Base-by-base conservation (phyloP, 53 echinoderm and acorn worm species). In the Stichopus horrens region DNA sequence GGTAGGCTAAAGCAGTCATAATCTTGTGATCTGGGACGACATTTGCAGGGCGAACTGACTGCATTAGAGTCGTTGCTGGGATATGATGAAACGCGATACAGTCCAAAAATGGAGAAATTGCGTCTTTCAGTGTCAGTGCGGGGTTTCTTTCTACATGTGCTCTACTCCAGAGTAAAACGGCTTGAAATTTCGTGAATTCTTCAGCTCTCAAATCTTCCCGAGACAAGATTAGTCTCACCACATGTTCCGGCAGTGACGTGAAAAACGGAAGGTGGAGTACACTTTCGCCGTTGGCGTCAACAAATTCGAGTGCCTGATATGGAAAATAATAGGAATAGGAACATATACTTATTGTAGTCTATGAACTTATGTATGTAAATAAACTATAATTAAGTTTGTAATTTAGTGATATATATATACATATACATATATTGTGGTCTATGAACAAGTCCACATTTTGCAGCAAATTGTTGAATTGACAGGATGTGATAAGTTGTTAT, bases 201-300 rank as follows among this genome's bases (percentile, higher is more conserved):
- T 99, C 99, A 21, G 99, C 99, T 63, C 93, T 91, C 14, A 99
- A 90, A 83, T 99, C 99, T 74, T 99, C 99, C 67, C 99, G 93
- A 53, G 99, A 92, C 66, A 96, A 83, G 74, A 99, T 92, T 16
- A 99, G 89, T 55, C 99, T 89, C 59, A 96, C 99, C 76, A 99
- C 96, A 88, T 99, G 99, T 89, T 96, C 93, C 5, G 99, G 99
- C 23, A 99, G 92, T 53, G 94, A 90, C 20, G 94, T 83, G 83
- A 99, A 98, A 52, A 93, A 91, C 5, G 99, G 99, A 9, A 94
- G 89, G 56, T 91, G 88, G 9, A 99, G 91, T 6, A 96, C 96
- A 7, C 91, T 86, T 67, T 95, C 98, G 5, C 95, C 98, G 65
- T 98, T 90, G 18, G 94, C 93, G 86, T 98, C 98, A 51, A 98